Evolutionary conservation across 2,797 vertebrate species (phyloP).

Genomic region (Schizopygopsis pylzovi): DNA sequence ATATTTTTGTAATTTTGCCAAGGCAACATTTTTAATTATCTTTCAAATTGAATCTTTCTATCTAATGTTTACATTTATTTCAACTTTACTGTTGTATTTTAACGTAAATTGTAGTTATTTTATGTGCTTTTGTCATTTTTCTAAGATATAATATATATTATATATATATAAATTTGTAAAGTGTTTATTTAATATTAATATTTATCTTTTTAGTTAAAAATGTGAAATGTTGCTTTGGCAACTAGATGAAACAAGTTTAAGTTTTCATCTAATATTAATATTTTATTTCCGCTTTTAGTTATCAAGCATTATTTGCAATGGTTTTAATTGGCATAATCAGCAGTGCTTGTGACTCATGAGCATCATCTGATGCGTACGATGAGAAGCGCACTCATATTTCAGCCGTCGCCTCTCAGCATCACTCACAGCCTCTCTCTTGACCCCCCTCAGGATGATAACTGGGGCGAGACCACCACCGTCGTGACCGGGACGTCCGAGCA

Average conservation of each 20-base stretch:
- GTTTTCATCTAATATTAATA: too few species aligned
- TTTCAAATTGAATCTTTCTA: too few species aligned
- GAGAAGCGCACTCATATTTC: not conserved
- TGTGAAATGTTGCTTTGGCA: too few species aligned
- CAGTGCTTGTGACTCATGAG: not conserved
- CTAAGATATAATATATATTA: too few species aligned
- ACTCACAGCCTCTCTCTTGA: constrained; percentile 62
- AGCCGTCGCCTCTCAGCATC: too few species aligned
- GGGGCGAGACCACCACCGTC: constrained; percentile 96
- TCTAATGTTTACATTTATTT: too few species aligned
- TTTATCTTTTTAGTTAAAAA: not conserved
- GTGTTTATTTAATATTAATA: not conserved
- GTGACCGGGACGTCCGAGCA: constrained; percentile 95
- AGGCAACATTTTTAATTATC: too few species aligned
- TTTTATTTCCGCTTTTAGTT: not conserved
- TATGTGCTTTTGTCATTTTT: not conserved
- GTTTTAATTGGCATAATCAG: not conserved
- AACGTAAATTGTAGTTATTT: not conserved
- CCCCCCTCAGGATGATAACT: constrained; percentile 90
- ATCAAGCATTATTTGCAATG: too few species aligned
- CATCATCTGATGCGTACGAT: not conserved
- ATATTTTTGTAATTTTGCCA: not conserved
- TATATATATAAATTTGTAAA: too few species aligned
- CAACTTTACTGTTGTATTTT: too few species aligned
- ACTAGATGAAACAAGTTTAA: too few species aligned